Base-by-base conservation (phyloP, 2,113 vertebrate species). In the Eolophus roseicapilla region DNA sequence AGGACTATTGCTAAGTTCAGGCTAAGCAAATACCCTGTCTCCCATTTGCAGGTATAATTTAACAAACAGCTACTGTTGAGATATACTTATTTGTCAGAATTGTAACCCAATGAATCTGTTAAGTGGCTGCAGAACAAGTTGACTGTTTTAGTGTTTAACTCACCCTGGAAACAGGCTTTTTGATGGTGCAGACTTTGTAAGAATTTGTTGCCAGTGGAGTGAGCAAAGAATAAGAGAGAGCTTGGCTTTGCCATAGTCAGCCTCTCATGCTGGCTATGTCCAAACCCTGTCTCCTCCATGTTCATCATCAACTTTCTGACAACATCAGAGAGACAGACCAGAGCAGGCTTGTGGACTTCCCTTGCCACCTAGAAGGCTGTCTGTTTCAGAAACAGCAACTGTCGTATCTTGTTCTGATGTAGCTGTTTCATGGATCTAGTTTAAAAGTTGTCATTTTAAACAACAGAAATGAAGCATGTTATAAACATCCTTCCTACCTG, bases 11-110 rank as follows among this genome's bases (percentile, higher is more conserved):
- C 82, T 89, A 79, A 79, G 67, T 78, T 95, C 70, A 84, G 80
- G 74, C 78, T 80, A 81, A 92, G 94, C 85, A 91, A 82, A 71
- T 57, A 70, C 3, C 73, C 90, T 71, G 64, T 39, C 78, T 96
- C 84, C 71, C 65, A 75, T 83, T 47, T 68, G 47, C 81, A 91
- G 82, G 59, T 92, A 84, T 75, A 89, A 94, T 79, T 92, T 75
- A 93, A 90, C 90, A 92, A 93, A 90, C 90, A 92, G 79, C 86
- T 75, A 33, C 75, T 59, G 35, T 81, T 63, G 88, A 80, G 82
- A 90, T 86, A 91, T 18, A 91, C 95, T 91, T 91, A 59, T 93
- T 90, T 88, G 84, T 65, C 57, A 59, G 57, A n/a, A 23, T n/a
- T 46, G 62, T 52, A 90, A 90, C 86, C 81, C 44, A 79, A 76